Evolutionary conservation across 2,797 vertebrate genomes (phyloP).

Genomic region (Halcyon leucocephala): DNA sequence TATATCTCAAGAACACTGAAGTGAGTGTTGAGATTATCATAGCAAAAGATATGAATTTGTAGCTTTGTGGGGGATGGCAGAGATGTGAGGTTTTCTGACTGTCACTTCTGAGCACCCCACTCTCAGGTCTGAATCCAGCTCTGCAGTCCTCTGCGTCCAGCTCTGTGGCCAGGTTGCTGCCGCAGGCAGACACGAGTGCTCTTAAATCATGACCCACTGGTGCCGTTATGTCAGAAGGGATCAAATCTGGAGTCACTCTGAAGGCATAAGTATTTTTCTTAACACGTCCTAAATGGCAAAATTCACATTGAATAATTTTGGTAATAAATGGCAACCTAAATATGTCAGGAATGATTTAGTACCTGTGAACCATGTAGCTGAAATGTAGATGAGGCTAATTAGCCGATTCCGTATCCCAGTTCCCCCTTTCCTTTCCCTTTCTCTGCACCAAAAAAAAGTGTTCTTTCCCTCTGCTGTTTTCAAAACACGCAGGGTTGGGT

Average conservation of each 20-base stretch:
- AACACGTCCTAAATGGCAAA: constrained; percentile 48
- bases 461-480: background rate
- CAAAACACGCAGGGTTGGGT: constrained; percentile 39
- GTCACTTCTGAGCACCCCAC: background rate
- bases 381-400: constrained; percentile 78
- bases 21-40: background rate
- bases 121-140: background rate
- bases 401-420: constrained; percentile 28
- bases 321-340: constrained; percentile 79
- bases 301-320: constrained; percentile 72
- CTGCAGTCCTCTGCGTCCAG: background rate
- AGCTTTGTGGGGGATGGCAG: background rate
- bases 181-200: background rate
- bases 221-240: constrained; percentile 53
- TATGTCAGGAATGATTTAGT: constrained; percentile 77
- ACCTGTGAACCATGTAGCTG: constrained; percentile 69
- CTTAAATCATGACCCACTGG: background rate
- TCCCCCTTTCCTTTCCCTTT: background rate
- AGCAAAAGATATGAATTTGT: background rate
- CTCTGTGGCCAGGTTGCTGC: background rate
- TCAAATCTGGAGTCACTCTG: constrained; percentile 54
- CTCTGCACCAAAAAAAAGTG: background rate
- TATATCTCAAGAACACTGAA: background rate
- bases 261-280: constrained; percentile 60
- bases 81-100: accelerated